These are phyloP conservation scores for Tragelaphus strepsiceros DNA, from an alignment of 2,113 vertebrate species.

Conservation along the genomic window DNA sequence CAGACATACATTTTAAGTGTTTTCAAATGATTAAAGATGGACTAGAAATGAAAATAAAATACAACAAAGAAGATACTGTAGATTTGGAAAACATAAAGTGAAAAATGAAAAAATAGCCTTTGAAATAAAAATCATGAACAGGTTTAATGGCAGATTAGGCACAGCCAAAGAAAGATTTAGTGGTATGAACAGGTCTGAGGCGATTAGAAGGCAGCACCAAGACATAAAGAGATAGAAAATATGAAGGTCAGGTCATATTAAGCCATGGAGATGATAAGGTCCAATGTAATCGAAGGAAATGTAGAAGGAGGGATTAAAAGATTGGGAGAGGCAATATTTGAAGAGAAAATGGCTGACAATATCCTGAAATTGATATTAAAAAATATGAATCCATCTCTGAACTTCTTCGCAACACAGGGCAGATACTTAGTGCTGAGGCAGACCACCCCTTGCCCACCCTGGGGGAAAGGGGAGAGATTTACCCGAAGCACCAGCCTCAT, in stretches of 20 bases:
- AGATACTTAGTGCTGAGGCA: background rate
- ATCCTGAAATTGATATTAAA: background rate
- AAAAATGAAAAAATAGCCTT: background rate
- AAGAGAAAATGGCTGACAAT: background rate
- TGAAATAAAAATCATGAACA: background rate
- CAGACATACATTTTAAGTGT: background rate
- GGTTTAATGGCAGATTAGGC: background rate
- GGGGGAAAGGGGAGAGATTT: background rate
- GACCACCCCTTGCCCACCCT: background rate
- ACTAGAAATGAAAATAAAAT: background rate
- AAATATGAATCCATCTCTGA: background rate
- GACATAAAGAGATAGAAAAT: background rate
- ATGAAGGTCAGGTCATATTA: background rate
- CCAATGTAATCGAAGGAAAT: background rate
- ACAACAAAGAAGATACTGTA: background rate
- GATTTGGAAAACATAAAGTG: slow-evolving; percentile 15
- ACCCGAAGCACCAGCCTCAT: slow-evolving; percentile 93
- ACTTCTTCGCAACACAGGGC: background rate
- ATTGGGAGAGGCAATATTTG: background rate
- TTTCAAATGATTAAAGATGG: background rate
- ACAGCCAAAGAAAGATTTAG: background rate
- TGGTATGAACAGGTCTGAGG: background rate
- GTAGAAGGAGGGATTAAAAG: background rate
- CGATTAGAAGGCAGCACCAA: background rate
- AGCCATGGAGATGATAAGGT: background rate